phyloP scores from a whole-genome alignment of 2,113 vertebrate species.

The Sinocyclocheilus grahami region DNA sequence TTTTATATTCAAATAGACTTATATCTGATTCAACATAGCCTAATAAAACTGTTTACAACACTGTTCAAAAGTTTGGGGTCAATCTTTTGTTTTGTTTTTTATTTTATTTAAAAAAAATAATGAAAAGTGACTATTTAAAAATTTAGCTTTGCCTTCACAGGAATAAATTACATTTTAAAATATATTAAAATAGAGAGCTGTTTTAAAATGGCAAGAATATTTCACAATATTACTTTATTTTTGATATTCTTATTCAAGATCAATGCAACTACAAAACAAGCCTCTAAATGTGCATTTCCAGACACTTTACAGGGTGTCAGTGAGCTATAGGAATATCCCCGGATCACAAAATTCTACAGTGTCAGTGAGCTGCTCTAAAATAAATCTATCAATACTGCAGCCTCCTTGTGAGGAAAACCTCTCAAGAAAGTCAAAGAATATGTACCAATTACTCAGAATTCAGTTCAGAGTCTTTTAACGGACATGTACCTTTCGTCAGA shows the following conservation, averaged over 20 bases:
- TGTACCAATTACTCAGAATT: background rate
- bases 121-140: background rate
- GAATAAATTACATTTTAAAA: background rate
- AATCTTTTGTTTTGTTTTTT: too few species aligned
- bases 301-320: background rate
- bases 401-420: background rate
- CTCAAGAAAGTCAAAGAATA: background rate
- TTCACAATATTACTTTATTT: background rate
- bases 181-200: background rate
- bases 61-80: background rate
- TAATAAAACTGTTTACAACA: background rate
- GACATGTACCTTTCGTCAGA: constrained; percentile 84
- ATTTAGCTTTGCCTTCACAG: background rate
- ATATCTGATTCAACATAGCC: background rate
- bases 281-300: background rate
- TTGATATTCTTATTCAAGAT: background rate
- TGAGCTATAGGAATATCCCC: background rate
- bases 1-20: background rate
- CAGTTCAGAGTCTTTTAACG: background rate
- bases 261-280: background rate
- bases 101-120: background rate
- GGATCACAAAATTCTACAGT: background rate
- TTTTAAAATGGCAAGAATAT: background rate
- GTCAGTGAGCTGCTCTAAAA: background rate
- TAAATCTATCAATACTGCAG: background rate